Base-by-base conservation (phyloP, 2,113 vertebrate species). In the Todiramphus saurophagus region DNA sequence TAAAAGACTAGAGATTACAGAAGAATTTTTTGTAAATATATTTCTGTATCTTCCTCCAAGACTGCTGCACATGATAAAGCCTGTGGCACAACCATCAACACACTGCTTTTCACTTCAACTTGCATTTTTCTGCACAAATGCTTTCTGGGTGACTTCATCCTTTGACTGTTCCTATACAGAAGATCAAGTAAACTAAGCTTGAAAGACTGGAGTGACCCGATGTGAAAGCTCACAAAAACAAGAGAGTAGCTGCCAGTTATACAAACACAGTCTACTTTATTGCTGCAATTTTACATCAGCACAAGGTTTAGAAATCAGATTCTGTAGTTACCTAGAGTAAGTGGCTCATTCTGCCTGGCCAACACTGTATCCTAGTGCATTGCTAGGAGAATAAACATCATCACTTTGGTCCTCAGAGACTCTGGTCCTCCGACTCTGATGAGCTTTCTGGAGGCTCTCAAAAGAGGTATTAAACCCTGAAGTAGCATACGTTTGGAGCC, bases 71-170 rank as follows among this genome's bases (percentile, higher is more conserved):
- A 48, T 8, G 0, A 9, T n/a, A 74, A 70, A 59, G 58, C 25
- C 41, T 8, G n/a, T 1, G 0, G 11, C 66, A 13, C 43, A 72
- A 58, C 50, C 72, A 79, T 51, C 37, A 81, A 44, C 25, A 73
- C 13, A 33, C 16, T 14, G 33, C 55, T 92, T 77, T 88, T 66
- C 75, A 80, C 37, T 83, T 88, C 78, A 93, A 33, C 41, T 74
- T 83, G 43, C 39, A n/a, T 81, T 93, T 92, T 90, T 67, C 83
- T 83, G 43, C 64, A 89, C 56, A 93, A 90, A 78, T 75, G 37
- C 37, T 95, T 93, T 90, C 79, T 94, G 68, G 60, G 51, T 78
- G 64, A 90, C 76, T 90, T 93, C 35, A 93, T 25, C 35, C 76
- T 94, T 90, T 90, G 85, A 83, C 37, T 63, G 64, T 16, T 90